Conservation (phyloP, 2,113 vertebrate species). For the Hirundichthys speculiger region DNA sequence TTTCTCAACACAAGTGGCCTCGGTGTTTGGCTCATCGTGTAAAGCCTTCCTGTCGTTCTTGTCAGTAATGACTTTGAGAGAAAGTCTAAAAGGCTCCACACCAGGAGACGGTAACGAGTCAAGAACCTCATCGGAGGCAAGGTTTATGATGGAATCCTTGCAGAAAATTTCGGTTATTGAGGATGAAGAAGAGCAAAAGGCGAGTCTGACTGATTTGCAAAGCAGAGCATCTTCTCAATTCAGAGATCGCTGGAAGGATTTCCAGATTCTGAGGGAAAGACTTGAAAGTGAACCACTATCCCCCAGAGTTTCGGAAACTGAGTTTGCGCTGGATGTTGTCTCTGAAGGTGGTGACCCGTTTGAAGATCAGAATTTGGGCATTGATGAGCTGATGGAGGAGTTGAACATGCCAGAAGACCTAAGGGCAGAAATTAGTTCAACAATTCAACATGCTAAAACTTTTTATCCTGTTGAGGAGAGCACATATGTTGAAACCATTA, state of each 20-base stretch:
- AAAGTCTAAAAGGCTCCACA: conserved; percentile 67
- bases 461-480: conserved; percentile 58
- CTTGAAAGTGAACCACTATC: conserved; percentile 65
- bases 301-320: conserved; percentile 63
- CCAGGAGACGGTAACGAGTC: conserved; percentile 59
- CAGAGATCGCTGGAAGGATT: conserved; percentile 72
- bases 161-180: conserved; percentile 82
- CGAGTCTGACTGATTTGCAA: conserved; percentile 81
- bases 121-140: conserved; percentile 79
- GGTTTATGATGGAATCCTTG: conserved; percentile 84
- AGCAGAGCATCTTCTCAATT: conserved; percentile 77
- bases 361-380: conserved; percentile 54
- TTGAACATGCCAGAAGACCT: conserved; percentile 74
- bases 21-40: conserved; percentile 79
- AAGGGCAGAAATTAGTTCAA: conserved; percentile 64
- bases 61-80: conserved; percentile 85
- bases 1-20: conserved; percentile 75
- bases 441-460: conserved; percentile 41
- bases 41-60: conserved; percentile 88
- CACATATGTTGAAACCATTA: conserved; percentile 42
- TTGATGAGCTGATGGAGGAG: conserved; percentile 75
- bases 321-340: conserved; percentile 62
- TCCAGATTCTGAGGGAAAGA: conserved; percentile 63
- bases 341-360: conserved; percentile 57
- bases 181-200: conserved; percentile 83